A percentile compares a stretch with the other conserved stretches of the same genome.
phyloP scores from a whole-genome alignment of 53 echinoderm and acorn worm genomes.

The Pentamera pediparva region DNA sequence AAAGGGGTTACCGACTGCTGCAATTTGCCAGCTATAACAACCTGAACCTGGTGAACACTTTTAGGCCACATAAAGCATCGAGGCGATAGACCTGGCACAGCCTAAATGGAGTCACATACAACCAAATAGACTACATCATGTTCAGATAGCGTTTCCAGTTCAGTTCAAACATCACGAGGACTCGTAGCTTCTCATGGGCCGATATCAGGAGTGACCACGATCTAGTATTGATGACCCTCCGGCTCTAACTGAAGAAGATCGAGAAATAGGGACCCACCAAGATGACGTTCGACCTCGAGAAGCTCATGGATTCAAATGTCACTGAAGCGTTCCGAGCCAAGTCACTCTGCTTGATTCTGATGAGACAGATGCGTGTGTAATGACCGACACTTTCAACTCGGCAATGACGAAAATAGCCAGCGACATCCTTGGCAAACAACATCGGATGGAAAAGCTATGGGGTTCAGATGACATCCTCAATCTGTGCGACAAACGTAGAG shows the following conservation, averaged over 20 bases:
- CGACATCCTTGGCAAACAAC: conserved; percentile 29
- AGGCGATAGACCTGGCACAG: conserved; percentile 40
- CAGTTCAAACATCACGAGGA: conserved; percentile 22
- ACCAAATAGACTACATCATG: conserved; percentile 60
- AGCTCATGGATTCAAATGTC: conserved; percentile 23
- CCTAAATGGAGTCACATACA: conserved; percentile 22
- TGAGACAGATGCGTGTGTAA: neutral
- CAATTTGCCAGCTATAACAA: conserved; percentile 29
- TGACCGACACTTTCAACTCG: conserved; percentile 19
- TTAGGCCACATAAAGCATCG: conserved; percentile 39
- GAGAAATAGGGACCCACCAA: neutral
- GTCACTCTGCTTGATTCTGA: neutral
- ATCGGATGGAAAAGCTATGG: conserved; percentile 17
- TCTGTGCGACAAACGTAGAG: conserved; percentile 24
- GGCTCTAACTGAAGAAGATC: neutral
- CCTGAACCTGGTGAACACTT: conserved; percentile 33
- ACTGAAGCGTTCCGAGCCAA: conserved; percentile 18
- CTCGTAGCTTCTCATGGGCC: conserved; percentile 14
- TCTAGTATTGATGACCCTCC: neutral
- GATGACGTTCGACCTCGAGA: conserved; percentile 25
- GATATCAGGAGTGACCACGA: conserved; percentile 32
- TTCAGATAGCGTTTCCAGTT: conserved; percentile 29
- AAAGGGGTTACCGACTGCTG: conserved; percentile 39
- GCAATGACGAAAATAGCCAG: neutral
- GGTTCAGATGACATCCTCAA: conserved; percentile 20